Percentiles rank a stretch among this genome's conserved stretches.
phyloP scores from a whole-genome alignment of 2,113 vertebrate species.

The Pagrus major region DNA sequence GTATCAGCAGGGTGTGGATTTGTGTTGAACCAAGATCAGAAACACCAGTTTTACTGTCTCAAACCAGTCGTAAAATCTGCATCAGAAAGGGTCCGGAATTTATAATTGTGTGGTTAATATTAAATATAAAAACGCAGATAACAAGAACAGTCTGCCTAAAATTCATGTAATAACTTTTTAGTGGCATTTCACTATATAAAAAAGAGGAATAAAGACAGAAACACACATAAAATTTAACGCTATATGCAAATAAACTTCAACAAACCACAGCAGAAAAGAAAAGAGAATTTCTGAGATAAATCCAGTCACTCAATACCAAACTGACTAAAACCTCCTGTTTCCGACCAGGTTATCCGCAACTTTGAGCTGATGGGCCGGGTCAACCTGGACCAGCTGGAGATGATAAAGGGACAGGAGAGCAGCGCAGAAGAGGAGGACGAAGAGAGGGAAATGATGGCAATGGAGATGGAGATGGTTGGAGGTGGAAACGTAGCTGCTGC shows the following conservation, averaged over 20 bases:
- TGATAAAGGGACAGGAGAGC: conserved; percentile 91
- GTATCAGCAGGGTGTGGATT: not conserved
- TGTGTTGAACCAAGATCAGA: not conserved
- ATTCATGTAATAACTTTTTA: not conserved
- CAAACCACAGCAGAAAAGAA: not conserved
- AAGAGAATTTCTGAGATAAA: not conserved
- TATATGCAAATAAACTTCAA: not conserved
- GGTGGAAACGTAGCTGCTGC: conserved; percentile 32
- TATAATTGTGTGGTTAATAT: not conserved
- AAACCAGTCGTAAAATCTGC: not conserved
- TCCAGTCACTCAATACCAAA: not conserved
- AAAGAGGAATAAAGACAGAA: not conserved
- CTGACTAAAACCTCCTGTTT: conserved; percentile 20
- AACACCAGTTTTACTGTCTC: not conserved
- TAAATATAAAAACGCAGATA: too few species aligned
- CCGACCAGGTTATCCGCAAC: conserved; percentile 93
- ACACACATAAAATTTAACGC: not conserved
- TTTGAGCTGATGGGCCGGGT: conserved; percentile 97
- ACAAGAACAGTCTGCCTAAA: not conserved
- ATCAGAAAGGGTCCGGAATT: not conserved
- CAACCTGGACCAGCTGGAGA: conserved; percentile 96
- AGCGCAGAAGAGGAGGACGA: conserved; percentile 90
- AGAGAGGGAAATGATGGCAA: conserved; percentile 48
- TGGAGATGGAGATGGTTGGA: conserved; percentile 50
- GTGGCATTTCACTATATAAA: not conserved